Evolutionary conservation across 2,113 vertebrate species (phyloP).

Genomic region (Pseudorasbora parva): DNA sequence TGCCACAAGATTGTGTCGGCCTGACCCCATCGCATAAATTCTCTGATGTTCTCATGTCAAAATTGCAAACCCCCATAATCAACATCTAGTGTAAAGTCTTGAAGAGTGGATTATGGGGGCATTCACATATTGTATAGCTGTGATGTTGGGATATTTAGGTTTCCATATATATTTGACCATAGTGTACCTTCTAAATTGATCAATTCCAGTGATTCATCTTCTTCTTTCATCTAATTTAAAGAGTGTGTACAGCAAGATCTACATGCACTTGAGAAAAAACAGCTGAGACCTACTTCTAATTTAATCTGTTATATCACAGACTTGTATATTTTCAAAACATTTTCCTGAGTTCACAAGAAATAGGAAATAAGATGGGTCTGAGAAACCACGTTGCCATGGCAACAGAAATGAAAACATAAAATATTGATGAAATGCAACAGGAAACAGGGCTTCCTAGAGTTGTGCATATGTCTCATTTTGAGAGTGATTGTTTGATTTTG

Average conservation of each 20-base stretch:
- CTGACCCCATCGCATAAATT: too few relatives aligned
- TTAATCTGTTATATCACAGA: conserved; percentile 14
- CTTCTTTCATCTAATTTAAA: background rate
- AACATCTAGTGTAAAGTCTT: background rate
- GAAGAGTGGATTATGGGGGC: background rate
- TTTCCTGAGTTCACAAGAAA: background rate
- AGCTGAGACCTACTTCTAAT: conserved; percentile 10
- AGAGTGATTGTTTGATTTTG: conserved; percentile 28
- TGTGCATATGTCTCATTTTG: conserved; percentile 29
- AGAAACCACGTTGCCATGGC: conserved; percentile 40
- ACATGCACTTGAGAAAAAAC: background rate
- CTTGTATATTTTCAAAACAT: conserved; percentile 8
- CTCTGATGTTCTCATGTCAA: too few relatives aligned
- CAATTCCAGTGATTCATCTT: background rate
- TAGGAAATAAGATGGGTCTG: conserved; percentile 7
- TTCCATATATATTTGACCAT: background rate
- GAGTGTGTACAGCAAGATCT: background rate
- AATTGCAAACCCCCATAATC: background rate
- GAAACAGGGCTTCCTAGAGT: background rate
- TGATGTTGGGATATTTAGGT: background rate
- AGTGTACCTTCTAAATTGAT: background rate
- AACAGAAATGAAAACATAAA: conserved; percentile 51
- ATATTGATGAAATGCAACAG: conserved; percentile 48
- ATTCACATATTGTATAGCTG: conserved; percentile 3
- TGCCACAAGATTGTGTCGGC: too few relatives aligned